Conservation (phyloP, 2,113 vertebrate genomes). For the Lophochroa leadbeateri region DNA sequence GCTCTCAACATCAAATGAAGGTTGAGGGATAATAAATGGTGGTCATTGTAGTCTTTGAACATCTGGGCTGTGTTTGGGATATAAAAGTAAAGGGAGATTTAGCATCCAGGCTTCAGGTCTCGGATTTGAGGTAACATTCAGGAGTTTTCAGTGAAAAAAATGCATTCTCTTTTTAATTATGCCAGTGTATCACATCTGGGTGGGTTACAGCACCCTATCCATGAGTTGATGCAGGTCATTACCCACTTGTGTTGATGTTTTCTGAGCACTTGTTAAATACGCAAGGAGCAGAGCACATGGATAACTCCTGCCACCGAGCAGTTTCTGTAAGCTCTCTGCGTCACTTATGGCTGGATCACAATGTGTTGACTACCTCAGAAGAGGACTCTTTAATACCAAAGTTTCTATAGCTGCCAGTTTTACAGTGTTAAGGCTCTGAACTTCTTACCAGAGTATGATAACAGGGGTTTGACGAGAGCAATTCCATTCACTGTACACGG, state of each 20-base stretch:
- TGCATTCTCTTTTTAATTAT: background rate
- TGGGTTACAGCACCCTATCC: background rate
- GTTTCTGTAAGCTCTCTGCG: background rate
- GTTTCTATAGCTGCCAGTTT: background rate
- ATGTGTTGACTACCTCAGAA: background rate
- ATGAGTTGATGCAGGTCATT: background rate
- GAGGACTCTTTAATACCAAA: background rate
- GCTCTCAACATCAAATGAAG: background rate
- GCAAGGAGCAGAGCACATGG: background rate
- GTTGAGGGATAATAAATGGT: background rate
- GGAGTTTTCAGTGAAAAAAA: background rate
- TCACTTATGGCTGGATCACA: background rate
- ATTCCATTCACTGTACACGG: background rate
- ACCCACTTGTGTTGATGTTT: background rate
- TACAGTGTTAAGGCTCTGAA: background rate
- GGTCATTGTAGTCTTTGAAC: background rate
- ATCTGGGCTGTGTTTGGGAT: background rate
- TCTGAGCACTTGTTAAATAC: background rate
- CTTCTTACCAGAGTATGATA: background rate
- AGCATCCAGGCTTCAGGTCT: background rate
- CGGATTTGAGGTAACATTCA: background rate
- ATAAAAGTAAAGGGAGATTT: background rate
- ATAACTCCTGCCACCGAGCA: rapidly evolving
- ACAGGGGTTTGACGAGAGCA: background rate
- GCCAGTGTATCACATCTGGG: background rate